These are phyloP conservation scores for Pseudomyrmex cubaensis DNA, from an alignment of 1,140 invertebrate species.

Conservation along the genomic window DNA sequence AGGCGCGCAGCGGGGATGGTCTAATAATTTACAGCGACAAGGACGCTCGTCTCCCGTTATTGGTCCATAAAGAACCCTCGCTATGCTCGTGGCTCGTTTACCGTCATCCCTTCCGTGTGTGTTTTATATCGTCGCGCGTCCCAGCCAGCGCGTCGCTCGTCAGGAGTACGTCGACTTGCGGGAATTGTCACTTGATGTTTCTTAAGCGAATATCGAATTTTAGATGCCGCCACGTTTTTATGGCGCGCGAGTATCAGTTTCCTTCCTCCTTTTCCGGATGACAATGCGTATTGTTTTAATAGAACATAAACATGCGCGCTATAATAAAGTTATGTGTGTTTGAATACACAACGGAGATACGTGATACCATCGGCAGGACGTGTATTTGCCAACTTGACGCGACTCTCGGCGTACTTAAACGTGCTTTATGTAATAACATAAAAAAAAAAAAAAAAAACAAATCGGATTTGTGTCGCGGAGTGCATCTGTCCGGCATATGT, in stretches of 20 bases:
- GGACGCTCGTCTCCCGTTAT: conserved; percentile 77
- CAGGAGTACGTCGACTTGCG: background rate
- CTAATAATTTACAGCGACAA: conserved; percentile 82
- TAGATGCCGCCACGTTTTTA: too few species aligned
- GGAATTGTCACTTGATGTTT: background rate
- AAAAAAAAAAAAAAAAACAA: background rate
- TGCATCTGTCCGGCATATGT: background rate
- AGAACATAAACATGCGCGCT: background rate
- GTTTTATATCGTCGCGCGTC: conserved; percentile 47
- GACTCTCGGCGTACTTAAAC: background rate
- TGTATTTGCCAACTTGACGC: background rate
- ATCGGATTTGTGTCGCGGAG: background rate
- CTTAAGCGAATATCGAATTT: conserved; percentile 24
- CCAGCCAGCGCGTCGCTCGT: background rate
- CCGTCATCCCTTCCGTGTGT: background rate
- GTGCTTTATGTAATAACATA: background rate
- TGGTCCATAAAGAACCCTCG: conserved; percentile 79
- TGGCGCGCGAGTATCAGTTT: background rate
- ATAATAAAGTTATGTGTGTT: background rate
- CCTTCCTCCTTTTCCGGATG: background rate
- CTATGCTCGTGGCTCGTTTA: conserved; percentile 47
- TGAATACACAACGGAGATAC: background rate
- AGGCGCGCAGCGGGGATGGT: conserved; percentile 29
- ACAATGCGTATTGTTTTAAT: background rate
- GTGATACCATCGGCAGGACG: background rate